Base-by-base conservation (phyloP, 1,140 invertebrate species). In the Rhagoletis pomonella region DNA sequence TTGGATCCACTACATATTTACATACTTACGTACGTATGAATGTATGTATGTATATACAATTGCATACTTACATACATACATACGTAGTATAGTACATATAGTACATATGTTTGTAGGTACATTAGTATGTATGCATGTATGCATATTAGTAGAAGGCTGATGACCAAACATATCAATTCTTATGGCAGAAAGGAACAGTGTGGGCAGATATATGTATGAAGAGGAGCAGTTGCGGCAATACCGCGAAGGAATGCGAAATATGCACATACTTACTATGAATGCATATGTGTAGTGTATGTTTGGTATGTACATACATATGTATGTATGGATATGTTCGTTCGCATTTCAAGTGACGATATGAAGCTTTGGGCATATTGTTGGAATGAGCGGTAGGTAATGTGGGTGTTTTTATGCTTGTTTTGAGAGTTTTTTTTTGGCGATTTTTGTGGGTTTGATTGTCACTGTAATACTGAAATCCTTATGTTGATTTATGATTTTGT, bases 401-500 rank as follows among this genome's bases (percentile, higher is more conserved):
- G 50, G 73, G 55, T 55, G 55, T 55, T 47, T 47, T 81, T 81
- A 50, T 55, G 44, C 17, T 1, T 4, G 7, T 55, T n/a, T 19
- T 19, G 47, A n/a, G n/a, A 17, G 4, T 77, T 9, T 77, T 12
- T 77, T 12, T 73, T 50, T 77, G 4, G 9, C 9, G 7, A 10
- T 69, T 69, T 12, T 19, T 69, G 67, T 39, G 12, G 17, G 67
- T 47, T 81, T 81, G 19, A 55, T 44, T 81, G 44, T 81, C 47
- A 81, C 73, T 81, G 73, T 81, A 81, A 55, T 81, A 81, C 73
- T 81, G 73, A 81, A 81, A 81, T 55, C 73, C 73, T 81, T 81
- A 7, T 29, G 47, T n/a, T 81, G 73, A 81, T 81, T 81, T 81
- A 81, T 81, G 73, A 55, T 81, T 50, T 19, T 81, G 73, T 81